These are phyloP conservation scores for Sparus aurata DNA, from an alignment of 2,797 vertebrate genomes.

Conservation along the genomic window DNA sequence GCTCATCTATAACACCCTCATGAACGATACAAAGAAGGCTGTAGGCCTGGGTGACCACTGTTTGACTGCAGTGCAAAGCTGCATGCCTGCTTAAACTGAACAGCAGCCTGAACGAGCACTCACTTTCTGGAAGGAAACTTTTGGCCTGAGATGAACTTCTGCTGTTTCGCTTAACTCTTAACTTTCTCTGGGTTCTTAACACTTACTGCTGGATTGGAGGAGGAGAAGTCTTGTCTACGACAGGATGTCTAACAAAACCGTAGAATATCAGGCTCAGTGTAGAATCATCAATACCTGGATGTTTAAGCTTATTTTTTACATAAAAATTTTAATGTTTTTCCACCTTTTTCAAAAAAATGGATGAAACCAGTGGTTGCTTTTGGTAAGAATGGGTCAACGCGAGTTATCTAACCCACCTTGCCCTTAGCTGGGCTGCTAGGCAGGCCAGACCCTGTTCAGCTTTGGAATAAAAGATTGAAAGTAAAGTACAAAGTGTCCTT, in stretches of 20 bases:
- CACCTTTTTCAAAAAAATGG: neutral
- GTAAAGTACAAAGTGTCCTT: neutral
- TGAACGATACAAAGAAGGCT: slow-evolving; percentile 64
- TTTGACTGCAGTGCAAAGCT: slow-evolving; percentile 59
- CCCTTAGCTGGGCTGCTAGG: neutral
- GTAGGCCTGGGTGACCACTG: slow-evolving; percentile 66
- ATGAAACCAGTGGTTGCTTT: neutral
- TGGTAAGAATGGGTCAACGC: neutral
- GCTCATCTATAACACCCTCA: slow-evolving; percentile 68
- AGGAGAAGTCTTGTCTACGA: no score
- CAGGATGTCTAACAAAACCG: no score
- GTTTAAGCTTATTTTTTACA: neutral
- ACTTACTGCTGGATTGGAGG: slow-evolving; percentile 3
- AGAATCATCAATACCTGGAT: neutral
- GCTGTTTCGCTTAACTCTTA: slow-evolving; percentile 44
- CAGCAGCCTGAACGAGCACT: slow-evolving; percentile 59
- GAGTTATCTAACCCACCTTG: neutral
- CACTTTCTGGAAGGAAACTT: slow-evolving; percentile 63
- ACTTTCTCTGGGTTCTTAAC: slow-evolving; percentile 40
- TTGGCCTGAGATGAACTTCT: slow-evolving; percentile 64
- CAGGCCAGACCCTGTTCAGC: neutral
- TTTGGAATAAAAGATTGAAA: neutral
- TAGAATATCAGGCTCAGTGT: neutral
- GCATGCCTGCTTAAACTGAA: slow-evolving; percentile 60
- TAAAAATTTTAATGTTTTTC: neutral